Evolutionary conservation across 1,140 invertebrate species (phyloP), one percentile per base, ranked within the genome.

Genomic region (Eulimnadia texana): DNA sequence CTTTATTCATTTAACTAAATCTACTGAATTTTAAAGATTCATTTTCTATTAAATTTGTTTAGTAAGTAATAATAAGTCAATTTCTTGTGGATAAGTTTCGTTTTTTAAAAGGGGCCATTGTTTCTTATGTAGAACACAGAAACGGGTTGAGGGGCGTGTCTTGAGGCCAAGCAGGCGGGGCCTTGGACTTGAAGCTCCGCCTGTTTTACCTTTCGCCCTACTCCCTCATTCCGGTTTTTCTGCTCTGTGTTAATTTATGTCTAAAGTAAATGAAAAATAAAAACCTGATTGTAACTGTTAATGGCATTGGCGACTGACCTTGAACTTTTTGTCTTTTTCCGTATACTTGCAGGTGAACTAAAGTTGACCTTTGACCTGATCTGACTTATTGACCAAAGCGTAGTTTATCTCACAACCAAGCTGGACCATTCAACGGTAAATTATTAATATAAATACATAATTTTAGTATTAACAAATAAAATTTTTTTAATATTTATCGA

Each of bases 191-290:
- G n/a, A 13, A 11, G 28, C 55, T 57, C 55, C 55, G 33, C 55
- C 55, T 57, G 29, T 27, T 57, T 57, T 57, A 57, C 55, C 55
- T 57, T 57, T 57, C 55, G 55, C 28, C 55, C 55, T 57, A 57
- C 55, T 29, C 33, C 20, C 55, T 25, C 6, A 28, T n/a, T 20
- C 24, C 27, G 2, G 22, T 24, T 56, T 56, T 28, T 27, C 54
- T 24, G 24, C 13, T 2, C 28, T 56, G 20, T 23, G 55, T 33
- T 22, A 27, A 27, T 57, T 33, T 27, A 57, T 27, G 25, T 33
- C 28, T 57, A 10, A 57, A 29, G 33, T 13, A 27, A 29, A 56
- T 27, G 19, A 11, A 29, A 22, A 10, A 25, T 19, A 24, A 27
- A n/a, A 10, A 56, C 19, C 13, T 20, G n/a, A 3, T 24, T 13